Conservation (phyloP, 2,113 vertebrate genomes). For the Brevimyrus niger region DNA sequence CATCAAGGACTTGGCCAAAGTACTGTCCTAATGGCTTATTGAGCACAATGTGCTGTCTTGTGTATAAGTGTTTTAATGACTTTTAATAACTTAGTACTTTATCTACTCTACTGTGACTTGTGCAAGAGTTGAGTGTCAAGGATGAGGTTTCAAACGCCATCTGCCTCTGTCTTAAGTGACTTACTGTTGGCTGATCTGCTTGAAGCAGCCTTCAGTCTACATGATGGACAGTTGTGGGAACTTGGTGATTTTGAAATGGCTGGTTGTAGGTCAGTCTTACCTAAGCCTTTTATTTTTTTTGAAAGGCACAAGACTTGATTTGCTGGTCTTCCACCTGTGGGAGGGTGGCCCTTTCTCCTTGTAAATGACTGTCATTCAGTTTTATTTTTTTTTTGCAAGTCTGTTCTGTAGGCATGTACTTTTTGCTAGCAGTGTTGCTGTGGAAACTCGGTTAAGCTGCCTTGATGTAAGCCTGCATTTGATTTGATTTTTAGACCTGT, state of each 20-base stretch:
- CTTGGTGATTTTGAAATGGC: not conserved
- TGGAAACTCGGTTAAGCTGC: not conserved
- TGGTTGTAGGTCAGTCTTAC: not conserved
- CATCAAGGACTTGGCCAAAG: slow-evolving; percentile 58
- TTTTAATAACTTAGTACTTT: slow-evolving; percentile 5
- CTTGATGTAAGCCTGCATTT: not conserved
- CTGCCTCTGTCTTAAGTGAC: not conserved
- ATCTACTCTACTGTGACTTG: not conserved
- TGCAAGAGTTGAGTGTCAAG: not conserved
- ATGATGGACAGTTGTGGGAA: not conserved
- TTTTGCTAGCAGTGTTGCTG: not conserved
- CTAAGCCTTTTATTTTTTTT: not conserved
- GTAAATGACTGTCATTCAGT: not conserved
- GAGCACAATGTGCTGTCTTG: slow-evolving; percentile 42
- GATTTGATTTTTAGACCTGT: not conserved
- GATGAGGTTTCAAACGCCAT: not conserved
- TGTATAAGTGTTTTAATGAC: slow-evolving; percentile 38
- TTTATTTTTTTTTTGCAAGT: too few species aligned
- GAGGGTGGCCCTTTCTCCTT: not conserved
- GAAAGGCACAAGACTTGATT: not conserved
- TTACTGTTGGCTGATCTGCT: not conserved
- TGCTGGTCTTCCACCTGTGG: not conserved
- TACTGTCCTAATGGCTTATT: slow-evolving; percentile 26
- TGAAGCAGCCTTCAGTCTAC: not conserved
- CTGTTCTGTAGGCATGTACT: not conserved